A percentile compares a stretch with the other conserved stretches of the same genome.
Evolutionary conservation across 92 coral and sea anemone genomes (phyloP).

Genomic region (Palythoa grandis): DNA sequence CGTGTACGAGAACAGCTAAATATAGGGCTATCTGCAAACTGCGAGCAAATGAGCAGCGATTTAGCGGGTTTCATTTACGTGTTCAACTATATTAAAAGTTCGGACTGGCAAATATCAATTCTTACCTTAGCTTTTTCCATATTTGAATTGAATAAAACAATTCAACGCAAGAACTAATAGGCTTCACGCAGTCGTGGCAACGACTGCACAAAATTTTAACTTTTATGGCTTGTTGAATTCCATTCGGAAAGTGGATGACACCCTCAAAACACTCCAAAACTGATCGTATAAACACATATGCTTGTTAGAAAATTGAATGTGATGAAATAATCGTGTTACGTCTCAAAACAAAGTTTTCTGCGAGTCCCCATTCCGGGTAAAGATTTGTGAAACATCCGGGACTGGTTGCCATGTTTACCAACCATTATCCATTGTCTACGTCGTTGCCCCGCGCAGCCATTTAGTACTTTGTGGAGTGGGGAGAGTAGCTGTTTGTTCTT

Average conservation of each 20-base stretch:
- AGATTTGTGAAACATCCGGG: conserved; percentile 74
- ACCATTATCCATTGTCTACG: conserved; percentile 73
- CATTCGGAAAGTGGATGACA: conserved; percentile 12
- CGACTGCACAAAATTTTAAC: neutral
- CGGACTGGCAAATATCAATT: neutral
- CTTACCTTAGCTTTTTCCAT: conserved; percentile 40
- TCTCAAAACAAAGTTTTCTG: conserved; percentile 27
- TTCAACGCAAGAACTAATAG: neutral
- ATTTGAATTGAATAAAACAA: neutral
- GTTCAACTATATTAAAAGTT: neutral
- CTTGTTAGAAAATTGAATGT: neutral
- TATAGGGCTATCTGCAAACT: conserved; percentile 76
- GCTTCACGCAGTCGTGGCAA: conserved; percentile 24
- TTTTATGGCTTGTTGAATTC: conserved; percentile 12
- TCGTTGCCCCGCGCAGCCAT: conserved; percentile 69
- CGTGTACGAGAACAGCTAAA: conserved; percentile 97
- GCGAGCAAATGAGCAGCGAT: conserved; percentile 35
- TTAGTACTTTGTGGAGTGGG: conserved; percentile 34
- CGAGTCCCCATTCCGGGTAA: conserved; percentile 11
- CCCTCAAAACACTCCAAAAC: neutral
- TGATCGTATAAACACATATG: conserved; percentile 1
- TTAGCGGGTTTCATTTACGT: neutral
- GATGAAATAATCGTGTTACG: conserved; percentile 45
- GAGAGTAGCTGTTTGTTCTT: neutral
- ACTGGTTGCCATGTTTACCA: conserved; percentile 85